A percentile compares a stretch with the other conserved stretches of the same genome.
phyloP scores from a whole-genome alignment of 2,113 vertebrate species.

The Lampris megalopsis region DNA sequence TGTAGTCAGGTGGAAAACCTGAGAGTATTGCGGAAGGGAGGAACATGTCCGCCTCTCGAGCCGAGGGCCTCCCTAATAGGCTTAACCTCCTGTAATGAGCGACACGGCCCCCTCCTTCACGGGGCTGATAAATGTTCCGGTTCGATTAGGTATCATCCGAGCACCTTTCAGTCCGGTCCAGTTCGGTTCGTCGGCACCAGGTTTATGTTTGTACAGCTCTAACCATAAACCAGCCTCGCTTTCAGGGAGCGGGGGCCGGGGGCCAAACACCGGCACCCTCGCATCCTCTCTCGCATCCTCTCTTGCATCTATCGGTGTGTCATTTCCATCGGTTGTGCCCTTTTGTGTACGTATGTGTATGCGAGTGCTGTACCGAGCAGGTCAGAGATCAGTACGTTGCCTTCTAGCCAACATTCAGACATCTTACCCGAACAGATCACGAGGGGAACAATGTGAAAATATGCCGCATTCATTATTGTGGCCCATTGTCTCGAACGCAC shows the following conservation, averaged over 20 bases:
- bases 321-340: slow-evolving; percentile 18
- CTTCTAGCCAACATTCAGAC: background rate
- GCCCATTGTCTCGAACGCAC: too few relatives aligned
- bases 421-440: background rate
- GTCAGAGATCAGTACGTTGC: too few relatives aligned
- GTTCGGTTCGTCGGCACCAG: background rate
- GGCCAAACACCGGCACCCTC: slow-evolving; percentile 66
- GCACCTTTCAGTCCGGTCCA: background rate
- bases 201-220: background rate
- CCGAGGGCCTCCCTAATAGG: slow-evolving; percentile 1
- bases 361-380: background rate
- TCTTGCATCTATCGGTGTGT: slow-evolving; percentile 32
- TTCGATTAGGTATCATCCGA: slow-evolving; percentile 3
- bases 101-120: background rate
- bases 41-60: background rate
- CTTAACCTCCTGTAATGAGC: slow-evolving; percentile 8
- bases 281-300: slow-evolving; percentile 23
- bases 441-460: background rate
- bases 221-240: slow-evolving; percentile 22
- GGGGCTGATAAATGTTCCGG: background rate
- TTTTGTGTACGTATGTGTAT: background rate
- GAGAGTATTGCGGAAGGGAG: background rate
- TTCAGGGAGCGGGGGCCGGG: slow-evolving; percentile 23
- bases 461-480: background rate
- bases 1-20: background rate